Percentiles rank a stretch among this genome's conserved stretches.
phyloP scores from a whole-genome alignment of 2,888 invertebrate genomes.

The Lacanobia wlatinum region DNA sequence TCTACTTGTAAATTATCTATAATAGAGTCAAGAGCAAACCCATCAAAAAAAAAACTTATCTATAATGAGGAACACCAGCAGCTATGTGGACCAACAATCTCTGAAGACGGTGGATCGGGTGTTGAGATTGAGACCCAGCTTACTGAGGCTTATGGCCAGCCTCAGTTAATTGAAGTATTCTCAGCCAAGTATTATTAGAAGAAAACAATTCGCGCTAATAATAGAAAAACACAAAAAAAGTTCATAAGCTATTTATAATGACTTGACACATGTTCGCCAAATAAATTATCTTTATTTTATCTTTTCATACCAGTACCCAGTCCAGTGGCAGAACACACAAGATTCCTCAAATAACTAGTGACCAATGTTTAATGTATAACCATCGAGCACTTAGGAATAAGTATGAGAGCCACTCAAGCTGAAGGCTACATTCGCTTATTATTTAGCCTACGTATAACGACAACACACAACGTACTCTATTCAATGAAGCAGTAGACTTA shows the following conservation, averaged over 20 bases:
- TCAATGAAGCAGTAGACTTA: background rate
- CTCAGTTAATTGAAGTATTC: too few species aligned
- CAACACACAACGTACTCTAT: constrained; percentile 25
- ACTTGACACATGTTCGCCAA: background rate
- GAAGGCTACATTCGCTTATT: background rate
- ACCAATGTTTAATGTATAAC: background rate
- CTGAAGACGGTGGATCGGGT: too few species aligned
- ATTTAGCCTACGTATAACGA: constrained; percentile 31
- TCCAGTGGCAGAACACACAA: background rate
- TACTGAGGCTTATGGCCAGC: background rate
- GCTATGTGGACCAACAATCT: too few species aligned
- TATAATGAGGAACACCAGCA: too few species aligned
- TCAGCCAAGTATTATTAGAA: too few species aligned
- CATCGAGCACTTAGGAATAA: too few species aligned
- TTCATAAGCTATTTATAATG: constrained; percentile 37
- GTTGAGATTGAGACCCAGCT: background rate
- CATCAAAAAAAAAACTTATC: too few species aligned
- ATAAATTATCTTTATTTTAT: too few species aligned
- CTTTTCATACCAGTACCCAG: background rate
- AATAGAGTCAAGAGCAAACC: too few species aligned
- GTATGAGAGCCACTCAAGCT: background rate
- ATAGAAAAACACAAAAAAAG: constrained; percentile 10
- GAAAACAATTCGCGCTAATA: background rate
- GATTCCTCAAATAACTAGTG: background rate
- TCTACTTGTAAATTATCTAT: too few species aligned